phyloP scores from a whole-genome alignment of 2,113 vertebrate genomes.

The Seriola rivoliana region DNA sequence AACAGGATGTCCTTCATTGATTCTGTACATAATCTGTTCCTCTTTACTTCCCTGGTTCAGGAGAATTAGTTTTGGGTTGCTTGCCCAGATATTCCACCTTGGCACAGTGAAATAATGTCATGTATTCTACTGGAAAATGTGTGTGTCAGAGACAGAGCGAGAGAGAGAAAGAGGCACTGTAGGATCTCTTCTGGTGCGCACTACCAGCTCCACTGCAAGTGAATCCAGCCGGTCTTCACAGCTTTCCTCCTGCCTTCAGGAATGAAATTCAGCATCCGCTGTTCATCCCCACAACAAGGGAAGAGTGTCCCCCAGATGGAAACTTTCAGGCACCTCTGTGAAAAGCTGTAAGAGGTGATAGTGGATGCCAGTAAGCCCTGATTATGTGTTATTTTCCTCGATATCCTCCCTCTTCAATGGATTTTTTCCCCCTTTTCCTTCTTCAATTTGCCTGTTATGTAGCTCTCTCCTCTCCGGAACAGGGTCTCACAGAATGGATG shows the following conservation, averaged over 20 bases:
- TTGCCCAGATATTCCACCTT: constrained; percentile 68
- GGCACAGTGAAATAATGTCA: constrained; percentile 62
- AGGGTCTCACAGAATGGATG: constrained; percentile 72
- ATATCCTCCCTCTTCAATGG: constrained; percentile 62
- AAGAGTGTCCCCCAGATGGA: constrained; percentile 59
- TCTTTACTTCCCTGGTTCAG: constrained; percentile 52
- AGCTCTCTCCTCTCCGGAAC: constrained; percentile 61
- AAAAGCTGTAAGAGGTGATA: constrained; percentile 46
- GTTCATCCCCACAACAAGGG: constrained; percentile 63
- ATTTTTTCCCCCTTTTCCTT: constrained; percentile 46
- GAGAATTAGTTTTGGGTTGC: constrained; percentile 40
- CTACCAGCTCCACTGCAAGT: constrained; percentile 65
- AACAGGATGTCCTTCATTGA: constrained; percentile 67
- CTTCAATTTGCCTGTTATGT: constrained; percentile 55
- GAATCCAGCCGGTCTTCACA: constrained; percentile 68
- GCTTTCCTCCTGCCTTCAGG: constrained; percentile 66
- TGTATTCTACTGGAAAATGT: constrained; percentile 58
- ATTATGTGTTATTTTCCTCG: constrained; percentile 62
- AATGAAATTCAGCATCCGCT: constrained; percentile 71
- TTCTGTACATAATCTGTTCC: constrained; percentile 56
- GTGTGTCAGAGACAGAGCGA: constrained; percentile 42
- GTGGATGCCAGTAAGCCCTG: constrained; percentile 36
- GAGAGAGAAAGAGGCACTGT: constrained; percentile 49
- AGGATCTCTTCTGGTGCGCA: constrained; percentile 61
- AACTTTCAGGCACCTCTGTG: constrained; percentile 75